These are phyloP conservation scores for Miltochrista miniata DNA, from an alignment of 2,888 invertebrate genomes.

Conservation along the genomic window DNA sequence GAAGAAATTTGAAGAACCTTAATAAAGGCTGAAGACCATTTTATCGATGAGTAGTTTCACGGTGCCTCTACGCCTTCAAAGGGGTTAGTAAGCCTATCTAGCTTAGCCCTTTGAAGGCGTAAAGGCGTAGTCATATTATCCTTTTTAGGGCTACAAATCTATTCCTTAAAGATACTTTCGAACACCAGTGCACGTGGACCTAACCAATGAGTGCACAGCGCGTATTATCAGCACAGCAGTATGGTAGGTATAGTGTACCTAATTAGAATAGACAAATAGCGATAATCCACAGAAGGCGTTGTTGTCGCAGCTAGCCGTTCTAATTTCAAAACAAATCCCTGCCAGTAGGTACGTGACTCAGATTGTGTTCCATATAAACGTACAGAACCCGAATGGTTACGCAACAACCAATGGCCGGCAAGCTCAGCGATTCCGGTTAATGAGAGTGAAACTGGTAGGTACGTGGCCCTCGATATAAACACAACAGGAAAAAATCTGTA, in stretches of 20 bases:
- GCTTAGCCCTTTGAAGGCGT: too few species aligned
- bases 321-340: slow-evolving; percentile 82
- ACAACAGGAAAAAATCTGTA: slow-evolving; percentile 31
- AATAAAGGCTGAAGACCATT: too few species aligned
- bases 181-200: too few species aligned
- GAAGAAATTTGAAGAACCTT: too few species aligned
- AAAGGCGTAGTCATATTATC: too few species aligned
- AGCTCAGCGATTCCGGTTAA: slow-evolving; percentile 56
- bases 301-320: slow-evolving; percentile 71
- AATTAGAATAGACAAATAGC: slow-evolving; percentile 71
- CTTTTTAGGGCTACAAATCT: too few species aligned
- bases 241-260: slow-evolving; percentile 14
- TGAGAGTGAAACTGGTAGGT: slow-evolving; percentile 71
- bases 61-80: too few species aligned
- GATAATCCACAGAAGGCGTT: slow-evolving; percentile 76
- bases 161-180: too few species aligned
- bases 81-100: too few species aligned
- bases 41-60: too few species aligned
- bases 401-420: slow-evolving; percentile 43
- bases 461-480: slow-evolving; percentile 45
- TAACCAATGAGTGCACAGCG: too few species aligned
- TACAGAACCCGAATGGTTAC: slow-evolving; percentile 61
- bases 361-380: slow-evolving; percentile 71
- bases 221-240: slow-evolving; percentile 2
- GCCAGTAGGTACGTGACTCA: slow-evolving; percentile 79